Evolutionary conservation across 37 sponge, comb jelly and placozoan genomes (phyloP).

Genomic region (Diacarnus erythraeanus): DNA sequence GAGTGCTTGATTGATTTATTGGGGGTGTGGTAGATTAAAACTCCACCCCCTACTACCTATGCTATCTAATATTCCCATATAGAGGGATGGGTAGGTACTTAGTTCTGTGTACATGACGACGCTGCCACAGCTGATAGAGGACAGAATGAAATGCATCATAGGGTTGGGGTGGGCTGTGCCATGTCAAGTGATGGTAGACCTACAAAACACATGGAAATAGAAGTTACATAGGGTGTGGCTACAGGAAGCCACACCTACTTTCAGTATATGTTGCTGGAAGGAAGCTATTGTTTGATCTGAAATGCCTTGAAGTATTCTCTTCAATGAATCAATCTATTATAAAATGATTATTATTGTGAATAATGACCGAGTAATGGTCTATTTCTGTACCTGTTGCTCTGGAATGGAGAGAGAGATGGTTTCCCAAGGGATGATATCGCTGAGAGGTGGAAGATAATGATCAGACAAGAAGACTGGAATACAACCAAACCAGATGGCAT

Average conservation of each 20-base stretch:
- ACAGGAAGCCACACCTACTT: background rate
- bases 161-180: slow-evolving; percentile 70
- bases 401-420: slow-evolving; percentile 36
- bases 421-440: slow-evolving; percentile 60
- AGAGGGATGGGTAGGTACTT: background rate
- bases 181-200: slow-evolving; percentile 68
- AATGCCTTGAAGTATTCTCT: slow-evolving; percentile 1
- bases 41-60: background rate
- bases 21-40: background rate
- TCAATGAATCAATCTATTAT: background rate
- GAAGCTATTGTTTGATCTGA: background rate
- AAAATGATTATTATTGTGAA: background rate
- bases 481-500: slow-evolving; percentile 87
- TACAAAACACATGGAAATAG: background rate
- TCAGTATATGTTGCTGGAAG: background rate
- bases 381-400: slow-evolving; percentile 38
- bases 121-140: slow-evolving; percentile 75
- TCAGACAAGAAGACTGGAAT: slow-evolving; percentile 79
- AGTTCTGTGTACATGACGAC: slow-evolving; percentile 20
- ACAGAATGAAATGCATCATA: slow-evolving; percentile 78
- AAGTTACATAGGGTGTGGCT: background rate
- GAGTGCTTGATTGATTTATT: background rate
- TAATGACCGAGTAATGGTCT: too few relatives aligned
- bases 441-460: slow-evolving; percentile 61
- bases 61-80: background rate